A percentile compares a stretch with the other conserved stretches of the same genome.
Evolutionary conservation across 2,888 invertebrate species (phyloP).

Genomic region (Lutraria lutraria): DNA sequence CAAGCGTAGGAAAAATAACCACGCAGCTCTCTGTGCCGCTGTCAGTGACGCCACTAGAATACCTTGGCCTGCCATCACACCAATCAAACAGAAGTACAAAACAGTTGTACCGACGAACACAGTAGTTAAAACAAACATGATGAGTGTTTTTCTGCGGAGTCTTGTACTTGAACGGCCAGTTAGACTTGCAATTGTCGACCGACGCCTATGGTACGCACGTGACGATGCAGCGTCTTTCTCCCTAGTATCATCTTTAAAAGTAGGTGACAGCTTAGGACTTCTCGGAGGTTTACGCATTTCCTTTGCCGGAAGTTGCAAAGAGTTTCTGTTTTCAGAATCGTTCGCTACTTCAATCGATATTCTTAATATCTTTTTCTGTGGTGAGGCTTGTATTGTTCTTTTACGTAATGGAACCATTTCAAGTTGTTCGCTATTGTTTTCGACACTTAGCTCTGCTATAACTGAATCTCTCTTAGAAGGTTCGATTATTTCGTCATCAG

Average conservation of each 20-base stretch:
- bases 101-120: conserved; percentile 61
- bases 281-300: conserved; percentile 13
- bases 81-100: conserved; percentile 61
- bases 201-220: conserved; percentile 46
- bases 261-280: conserved; percentile 6
- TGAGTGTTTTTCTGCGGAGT: conserved; percentile 65
- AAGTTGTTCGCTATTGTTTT: neutral
- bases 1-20: conserved; percentile 67
- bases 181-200: conserved; percentile 55
- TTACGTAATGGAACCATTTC: conserved; percentile 29
- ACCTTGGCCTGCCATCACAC: conserved; percentile 43
- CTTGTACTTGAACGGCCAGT: conserved; percentile 38
- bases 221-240: neutral
- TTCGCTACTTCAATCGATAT: conserved; percentile 10
- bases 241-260: neutral
- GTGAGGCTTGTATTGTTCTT: neutral
- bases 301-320: conserved; percentile 29
- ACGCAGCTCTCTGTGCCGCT: conserved; percentile 46
- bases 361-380: neutral
- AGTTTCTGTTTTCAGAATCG: conserved; percentile 25
- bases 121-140: conserved; percentile 67
- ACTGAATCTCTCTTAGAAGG: neutral
- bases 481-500: neutral
- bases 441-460: neutral
- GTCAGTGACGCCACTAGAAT: conserved; percentile 45